Conservation (phyloP, 2,113 vertebrate genomes). For the Hippocampus barbouri region DNA sequence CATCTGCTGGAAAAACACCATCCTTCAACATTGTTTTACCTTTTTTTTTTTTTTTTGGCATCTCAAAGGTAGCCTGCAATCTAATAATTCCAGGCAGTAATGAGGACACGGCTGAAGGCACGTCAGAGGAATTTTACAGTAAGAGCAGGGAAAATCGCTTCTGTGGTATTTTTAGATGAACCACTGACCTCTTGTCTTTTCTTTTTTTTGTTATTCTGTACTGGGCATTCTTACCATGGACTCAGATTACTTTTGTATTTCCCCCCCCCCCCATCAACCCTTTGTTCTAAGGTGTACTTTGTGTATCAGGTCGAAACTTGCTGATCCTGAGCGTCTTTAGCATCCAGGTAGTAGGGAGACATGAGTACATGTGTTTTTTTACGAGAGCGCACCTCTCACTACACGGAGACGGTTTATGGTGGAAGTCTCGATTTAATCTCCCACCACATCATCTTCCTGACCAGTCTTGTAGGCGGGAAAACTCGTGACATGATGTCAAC, state of each 20-base stretch:
- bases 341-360: conserved; percentile 5
- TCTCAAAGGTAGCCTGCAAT: not conserved
- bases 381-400: not conserved
- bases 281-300: conserved; percentile 12
- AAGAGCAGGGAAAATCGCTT: not conserved
- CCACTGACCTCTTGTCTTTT: conserved; percentile 20
- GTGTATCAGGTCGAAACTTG: not conserved
- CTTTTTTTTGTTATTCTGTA: conserved; percentile 11
- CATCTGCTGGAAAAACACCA: conserved; percentile 21
- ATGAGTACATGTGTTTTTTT: not conserved
- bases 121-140: not conserved
- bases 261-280: conserved; percentile 17
- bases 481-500: conserved; percentile 25
- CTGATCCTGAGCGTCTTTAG: conserved; percentile 28
- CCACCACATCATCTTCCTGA: not conserved
- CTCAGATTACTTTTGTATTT: conserved; percentile 33
- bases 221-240: conserved; percentile 23
- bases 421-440: not conserved
- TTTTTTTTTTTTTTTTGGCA: conserved; percentile 2
- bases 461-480: not conserved
- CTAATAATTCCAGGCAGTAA: not conserved
- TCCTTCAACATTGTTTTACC: conserved; percentile 14
- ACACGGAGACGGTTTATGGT: not conserved
- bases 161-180: conserved; percentile 40
- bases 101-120: conserved; percentile 2